Conservation (phyloP, 1,140 invertebrate genomes). For the Plectrocnemia conspersa region DNA sequence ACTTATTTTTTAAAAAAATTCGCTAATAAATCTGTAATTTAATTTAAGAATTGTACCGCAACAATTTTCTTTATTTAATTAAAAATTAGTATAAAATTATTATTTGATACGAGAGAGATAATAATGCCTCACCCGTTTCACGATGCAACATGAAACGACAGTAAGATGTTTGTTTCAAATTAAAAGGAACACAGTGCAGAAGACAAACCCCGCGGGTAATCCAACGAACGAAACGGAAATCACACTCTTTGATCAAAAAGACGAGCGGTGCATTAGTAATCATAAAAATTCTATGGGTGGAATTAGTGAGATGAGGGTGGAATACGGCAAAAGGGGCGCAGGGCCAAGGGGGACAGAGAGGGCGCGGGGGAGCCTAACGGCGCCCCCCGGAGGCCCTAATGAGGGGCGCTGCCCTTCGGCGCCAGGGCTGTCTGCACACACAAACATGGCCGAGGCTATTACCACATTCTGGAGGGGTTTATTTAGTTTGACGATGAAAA, state of each 20-base stretch:
- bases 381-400: constrained; percentile 19
- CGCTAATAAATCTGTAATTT: too few relatives aligned
- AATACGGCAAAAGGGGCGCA: background rate
- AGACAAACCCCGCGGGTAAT: constrained; percentile 4
- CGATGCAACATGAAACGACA: too few relatives aligned
- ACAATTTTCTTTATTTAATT: too few relatives aligned
- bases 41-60: too few relatives aligned
- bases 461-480: too few relatives aligned
- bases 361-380: constrained; percentile 8
- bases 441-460: background rate
- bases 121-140: too few relatives aligned
- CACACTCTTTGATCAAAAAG: constrained; percentile 23
- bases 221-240: constrained; percentile 3
- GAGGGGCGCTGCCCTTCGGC: constrained; percentile 15
- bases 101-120: too few relatives aligned
- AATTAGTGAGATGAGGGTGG: constrained; percentile 17
- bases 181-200: too few relatives aligned
- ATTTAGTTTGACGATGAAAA: too few relatives aligned
- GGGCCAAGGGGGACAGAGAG: constrained; percentile 1
- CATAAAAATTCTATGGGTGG: constrained; percentile 22
- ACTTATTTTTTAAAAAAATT: too few relatives aligned
- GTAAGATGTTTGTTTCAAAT: too few relatives aligned
- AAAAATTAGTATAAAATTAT: too few relatives aligned
- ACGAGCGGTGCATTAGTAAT: constrained; percentile 24
- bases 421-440: constrained; percentile 7